Conservation (phyloP, 2,113 vertebrate genomes). For the Rhinogobius similis region DNA sequence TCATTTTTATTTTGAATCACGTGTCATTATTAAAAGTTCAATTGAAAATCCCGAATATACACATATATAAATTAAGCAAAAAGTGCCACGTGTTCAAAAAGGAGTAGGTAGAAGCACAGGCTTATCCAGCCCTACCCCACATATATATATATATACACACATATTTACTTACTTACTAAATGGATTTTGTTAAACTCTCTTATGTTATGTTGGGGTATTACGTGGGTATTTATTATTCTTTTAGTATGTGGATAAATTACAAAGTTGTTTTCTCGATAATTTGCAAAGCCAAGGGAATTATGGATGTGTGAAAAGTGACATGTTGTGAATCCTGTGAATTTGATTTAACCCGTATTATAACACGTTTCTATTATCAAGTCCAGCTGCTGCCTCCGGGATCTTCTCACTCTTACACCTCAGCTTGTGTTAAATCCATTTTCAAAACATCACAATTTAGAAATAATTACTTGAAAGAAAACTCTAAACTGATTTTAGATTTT, state of each 20-base stretch:
- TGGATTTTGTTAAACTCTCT: no score
- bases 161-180: no score
- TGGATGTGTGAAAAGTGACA: neutral
- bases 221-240: neutral
- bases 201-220: no score
- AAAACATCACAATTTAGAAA: neutral
- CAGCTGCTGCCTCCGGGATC: neutral
- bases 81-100: no score
- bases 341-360: slow-evolving; percentile 37
- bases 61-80: no score
- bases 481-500: neutral
- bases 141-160: no score
- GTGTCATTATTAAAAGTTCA: no score
- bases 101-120: no score
- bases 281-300: neutral
- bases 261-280: neutral
- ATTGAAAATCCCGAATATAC: no score
- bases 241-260: neutral
- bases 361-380: slow-evolving; percentile 26
- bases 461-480: neutral
- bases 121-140: no score
- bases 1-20: no score
- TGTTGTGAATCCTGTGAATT: neutral
- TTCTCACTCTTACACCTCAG: slow-evolving; percentile 34
- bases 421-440: neutral